Evolutionary conservation across 2,797 vertebrate species (phyloP), one percentile per base, ranked within the genome.

Genomic region (Podarcis lilfordi): DNA sequence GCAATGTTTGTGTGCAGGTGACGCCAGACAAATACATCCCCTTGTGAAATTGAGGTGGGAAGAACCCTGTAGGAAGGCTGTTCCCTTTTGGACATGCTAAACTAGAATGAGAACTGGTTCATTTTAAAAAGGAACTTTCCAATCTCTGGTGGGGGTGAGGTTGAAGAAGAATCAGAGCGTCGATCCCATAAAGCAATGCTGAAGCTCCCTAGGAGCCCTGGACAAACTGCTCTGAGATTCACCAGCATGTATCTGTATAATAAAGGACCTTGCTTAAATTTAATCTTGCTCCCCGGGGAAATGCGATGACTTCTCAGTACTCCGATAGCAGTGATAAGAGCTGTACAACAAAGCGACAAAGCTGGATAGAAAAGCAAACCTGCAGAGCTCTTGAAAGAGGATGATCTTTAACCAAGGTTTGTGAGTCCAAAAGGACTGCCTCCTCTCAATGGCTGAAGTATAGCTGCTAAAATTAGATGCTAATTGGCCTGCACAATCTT

Each of bases 401-500:
- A 50, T 69, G 66, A 23, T 78, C 74, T 88, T 75, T 85, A 66
- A 35, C 35, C 71, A 75, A 81, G 45, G 32, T 45, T 11, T 74
- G n/a, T 35, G 40, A 66, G 32, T 80, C 40, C 23, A 50, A 77
- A 83, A 76, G 1, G 9, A 35, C 25, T 29, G 21, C 76, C 10
- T n/a, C 6, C 61, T 80, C 77, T 45, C n/a, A 11, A 91, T 86
- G 25, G 27, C 78, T 13, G 87, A 85, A 92, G 59, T 76, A 27
- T 9, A 2, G 1, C 0, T 82, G 43, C 86, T 93, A 88, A 68
- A 90, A 75, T 80, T 59, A 92, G 68, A 91, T 59, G 8, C 5
- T 15, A n/a, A 88, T 13, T 88, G 68, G 71, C 23, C 90, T 82
- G 80, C 89, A 79, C 55, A 68, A 25, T 32, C 90, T 71, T 37